Percentiles rank a stretch among this genome's conserved stretches.
Conservation (phyloP, 2,797 vertebrate species). For the Borostomias antarcticus region DNA sequence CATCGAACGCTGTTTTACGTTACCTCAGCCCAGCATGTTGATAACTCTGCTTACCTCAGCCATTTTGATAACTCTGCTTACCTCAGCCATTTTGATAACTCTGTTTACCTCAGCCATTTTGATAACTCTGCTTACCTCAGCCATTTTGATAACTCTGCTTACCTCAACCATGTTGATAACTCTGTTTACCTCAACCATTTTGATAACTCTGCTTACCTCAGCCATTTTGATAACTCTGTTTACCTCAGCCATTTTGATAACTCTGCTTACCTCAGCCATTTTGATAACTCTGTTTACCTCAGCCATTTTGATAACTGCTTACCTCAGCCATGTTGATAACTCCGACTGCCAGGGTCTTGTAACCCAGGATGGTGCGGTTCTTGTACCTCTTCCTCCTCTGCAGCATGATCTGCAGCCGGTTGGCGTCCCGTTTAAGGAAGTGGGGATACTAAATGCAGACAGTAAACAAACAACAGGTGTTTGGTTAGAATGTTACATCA, state of each 20-base stretch:
- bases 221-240: too few species aligned
- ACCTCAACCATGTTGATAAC: too few species aligned
- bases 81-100: too few species aligned
- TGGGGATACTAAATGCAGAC: slow-evolving; percentile 83
- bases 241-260: neutral
- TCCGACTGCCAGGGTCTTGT: slow-evolving; percentile 90
- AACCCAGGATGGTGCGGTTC: slow-evolving; percentile 91
- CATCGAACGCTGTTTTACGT: too few species aligned
- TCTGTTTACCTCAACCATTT: too few species aligned
- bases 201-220: too few species aligned
- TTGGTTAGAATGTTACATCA: neutral
- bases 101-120: too few species aligned
- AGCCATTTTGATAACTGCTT: neutral
- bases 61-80: too few species aligned
- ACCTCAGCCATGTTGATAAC: slow-evolving; percentile 94
- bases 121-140: too few species aligned
- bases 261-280: neutral
- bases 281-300: neutral
- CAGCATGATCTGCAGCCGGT: slow-evolving; percentile 90
- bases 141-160: too few species aligned
- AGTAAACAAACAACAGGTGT: slow-evolving; percentile 27
- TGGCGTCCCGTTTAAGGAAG: slow-evolving; percentile 91
- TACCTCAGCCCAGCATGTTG: too few species aligned
- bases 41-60: too few species aligned
- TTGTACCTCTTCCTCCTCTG: slow-evolving; percentile 94